These are phyloP conservation scores for Leucoma salicis DNA, from an alignment of 2,888 invertebrate genomes.

Conservation along the genomic window DNA sequence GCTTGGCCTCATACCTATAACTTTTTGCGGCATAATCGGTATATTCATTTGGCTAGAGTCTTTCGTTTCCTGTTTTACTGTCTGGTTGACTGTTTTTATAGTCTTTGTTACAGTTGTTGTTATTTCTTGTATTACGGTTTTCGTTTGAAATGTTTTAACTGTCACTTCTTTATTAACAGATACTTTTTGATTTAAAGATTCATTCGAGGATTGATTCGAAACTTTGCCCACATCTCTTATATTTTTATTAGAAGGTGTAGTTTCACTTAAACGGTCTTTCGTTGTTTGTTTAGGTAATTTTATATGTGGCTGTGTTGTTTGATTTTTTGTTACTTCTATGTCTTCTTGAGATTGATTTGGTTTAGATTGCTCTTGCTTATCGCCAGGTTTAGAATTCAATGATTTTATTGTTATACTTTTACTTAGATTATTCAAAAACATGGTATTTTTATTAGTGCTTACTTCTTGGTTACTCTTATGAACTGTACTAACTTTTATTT, in stretches of 20 bases:
- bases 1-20: conserved; percentile 41
- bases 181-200: conserved; percentile 45
- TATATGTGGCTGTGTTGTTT: conserved; percentile 40
- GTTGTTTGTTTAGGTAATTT: conserved; percentile 41
- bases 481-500: conserved; percentile 40
- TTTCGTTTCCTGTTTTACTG: conserved; percentile 59
- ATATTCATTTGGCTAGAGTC: conserved; percentile 42
- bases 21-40: conserved; percentile 42
- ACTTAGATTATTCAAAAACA: conserved; percentile 46
- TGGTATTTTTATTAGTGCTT: conserved; percentile 30
- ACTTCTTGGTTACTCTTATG: conserved; percentile 29
- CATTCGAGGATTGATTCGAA: conserved; percentile 25
- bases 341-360: conserved; percentile 22
- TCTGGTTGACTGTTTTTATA: conserved; percentile 70
- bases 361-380: conserved; percentile 17
- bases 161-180: conserved; percentile 63
- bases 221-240: conserved; percentile 18
- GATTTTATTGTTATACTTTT: conserved; percentile 53
- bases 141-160: conserved; percentile 68
- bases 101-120: conserved; percentile 77
- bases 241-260: conserved; percentile 27
- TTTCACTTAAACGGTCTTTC: conserved; percentile 28
- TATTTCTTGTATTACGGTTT: conserved; percentile 73
- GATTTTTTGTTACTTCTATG: conserved; percentile 28
- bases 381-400: conserved; percentile 24